Conservation (phyloP, 2,888 invertebrate genomes). For the Trypoxylon attenuatum region DNA sequence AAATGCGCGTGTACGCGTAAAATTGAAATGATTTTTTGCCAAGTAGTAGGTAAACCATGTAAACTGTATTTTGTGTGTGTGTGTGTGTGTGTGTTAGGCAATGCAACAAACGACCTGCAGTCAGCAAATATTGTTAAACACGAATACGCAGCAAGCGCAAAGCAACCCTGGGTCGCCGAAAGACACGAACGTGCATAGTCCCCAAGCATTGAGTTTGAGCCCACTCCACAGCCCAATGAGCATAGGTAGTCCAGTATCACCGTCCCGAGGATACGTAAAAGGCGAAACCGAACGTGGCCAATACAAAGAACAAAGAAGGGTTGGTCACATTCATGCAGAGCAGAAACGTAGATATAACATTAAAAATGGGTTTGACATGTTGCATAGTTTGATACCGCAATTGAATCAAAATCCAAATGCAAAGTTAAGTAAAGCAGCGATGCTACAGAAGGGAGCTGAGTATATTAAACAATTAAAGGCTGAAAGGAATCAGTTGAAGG, state of each 20-base stretch:
- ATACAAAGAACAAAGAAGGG: conserved; percentile 83
- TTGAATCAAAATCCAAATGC: conserved; percentile 92
- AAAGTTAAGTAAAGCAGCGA: conserved; percentile 96
- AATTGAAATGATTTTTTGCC: too few species aligned
- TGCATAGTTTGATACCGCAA: conserved; percentile 94
- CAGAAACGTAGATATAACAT: conserved; percentile 97
- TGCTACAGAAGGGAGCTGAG: conserved; percentile 97
- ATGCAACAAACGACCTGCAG: conserved; percentile 55
- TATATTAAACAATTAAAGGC: conserved; percentile 92
- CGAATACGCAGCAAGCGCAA: conserved; percentile 60
- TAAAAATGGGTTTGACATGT: conserved; percentile 96
- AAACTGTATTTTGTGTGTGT: not conserved
- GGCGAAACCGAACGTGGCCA: conserved; percentile 76
- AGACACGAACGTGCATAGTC: conserved; percentile 68
- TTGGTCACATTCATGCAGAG: conserved; percentile 95
- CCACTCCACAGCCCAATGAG: conserved; percentile 75
- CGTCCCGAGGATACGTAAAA: conserved; percentile 74
- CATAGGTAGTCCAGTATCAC: conserved; percentile 80
- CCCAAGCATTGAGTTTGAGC: conserved; percentile 73
- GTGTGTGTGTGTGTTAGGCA: conserved; percentile 32
- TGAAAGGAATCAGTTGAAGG: conserved; percentile 90
- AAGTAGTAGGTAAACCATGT: too few species aligned
- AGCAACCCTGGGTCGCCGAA: conserved; percentile 71
- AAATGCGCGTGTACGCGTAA: too few species aligned
- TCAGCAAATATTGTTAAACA: conserved; percentile 60